These are phyloP conservation scores for Lineus longissimus DNA, from an alignment of 1,140 invertebrate genomes.

Conservation along the genomic window DNA sequence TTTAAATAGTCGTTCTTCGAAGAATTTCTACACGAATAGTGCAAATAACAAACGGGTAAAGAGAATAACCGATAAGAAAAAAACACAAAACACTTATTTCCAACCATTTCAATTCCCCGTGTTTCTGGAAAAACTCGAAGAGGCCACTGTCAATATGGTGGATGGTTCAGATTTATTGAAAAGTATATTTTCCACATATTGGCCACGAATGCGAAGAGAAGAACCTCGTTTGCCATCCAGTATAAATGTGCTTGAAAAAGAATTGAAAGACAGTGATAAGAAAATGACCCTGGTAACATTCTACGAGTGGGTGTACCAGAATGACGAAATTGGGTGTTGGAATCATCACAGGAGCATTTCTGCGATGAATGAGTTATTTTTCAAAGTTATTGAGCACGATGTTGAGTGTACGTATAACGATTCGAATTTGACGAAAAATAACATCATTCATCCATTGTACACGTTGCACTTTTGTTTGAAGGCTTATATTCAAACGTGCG, in stretches of 20 bases:
- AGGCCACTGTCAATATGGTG: neutral
- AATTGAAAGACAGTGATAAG: neutral
- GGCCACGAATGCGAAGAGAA: neutral
- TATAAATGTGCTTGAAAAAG: neutral
- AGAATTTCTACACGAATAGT: neutral
- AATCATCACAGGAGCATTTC: neutral
- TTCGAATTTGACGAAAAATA: constrained; percentile 2
- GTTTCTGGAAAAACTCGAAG: constrained; percentile 5
- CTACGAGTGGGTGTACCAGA: neutral
- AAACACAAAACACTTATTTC: neutral
- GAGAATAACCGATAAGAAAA: neutral
- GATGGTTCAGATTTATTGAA: neutral
- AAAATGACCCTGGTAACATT: neutral
- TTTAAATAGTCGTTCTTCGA: neutral
- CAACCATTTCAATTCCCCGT: neutral
- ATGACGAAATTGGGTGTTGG: neutral
- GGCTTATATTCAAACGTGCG: constrained; percentile 2
- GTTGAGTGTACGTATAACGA: neutral
- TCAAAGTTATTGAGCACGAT: neutral
- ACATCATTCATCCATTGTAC: constrained; percentile 3
- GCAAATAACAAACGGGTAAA: no score
- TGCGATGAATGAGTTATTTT: neutral
- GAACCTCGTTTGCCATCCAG: neutral
- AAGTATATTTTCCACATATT: neutral
- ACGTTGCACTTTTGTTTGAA: neutral